Base-by-base conservation (phyloP, 2,797 vertebrate species). In the Potorous gilbertii region DNA sequence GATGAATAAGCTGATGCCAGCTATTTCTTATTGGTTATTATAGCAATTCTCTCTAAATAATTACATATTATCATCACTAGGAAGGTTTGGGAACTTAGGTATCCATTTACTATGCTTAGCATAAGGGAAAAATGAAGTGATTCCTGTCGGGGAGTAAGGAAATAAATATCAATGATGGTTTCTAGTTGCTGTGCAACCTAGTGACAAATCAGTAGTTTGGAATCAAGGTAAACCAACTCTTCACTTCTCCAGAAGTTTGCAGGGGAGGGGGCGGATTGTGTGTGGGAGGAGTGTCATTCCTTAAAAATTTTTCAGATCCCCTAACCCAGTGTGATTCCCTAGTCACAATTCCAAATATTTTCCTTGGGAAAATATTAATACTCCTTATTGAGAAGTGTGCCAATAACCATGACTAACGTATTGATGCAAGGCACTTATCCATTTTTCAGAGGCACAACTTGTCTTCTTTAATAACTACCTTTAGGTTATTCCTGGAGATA, bases 71-170 rank as follows among this genome's bases (percentile, higher is more conserved):
- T 54, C 54, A 90, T 94, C 31, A 40, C 56, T 50, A 54, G 66
- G 55, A 50, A 34, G 54, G 28, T 54, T 74, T 56, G 46, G 28
- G 54, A n/a, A 50, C 18, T 31, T 50, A 40, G 24, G 54, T 31
- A 56, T 74, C 52, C 50, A 12, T 29, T 14, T 54, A 18, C 27
- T 90, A 40, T 28, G 24, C 66, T 81, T 90, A 54, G 46, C 74
- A 34, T 74, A 13, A 94, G 46, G n/a, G 54, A 89, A 92, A 95
- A 74, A 56, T 93, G 34, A 62, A 66, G n/a, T 93, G n/a, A 3
- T 52, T 90, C 93, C 54, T 94, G 27, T 90, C 50, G 16, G 54
- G 87, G 6, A n/a, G 18, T 81, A 81, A 46, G 18, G 52, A 55
- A 66, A 34, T 27, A 81, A 92, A 52, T 40, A 46, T 92, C n/a